Percentiles rank a stretch among this genome's conserved stretches.
Conservation (phyloP, 1,140 invertebrate species). For the Zaprionus vittiger region DNA sequence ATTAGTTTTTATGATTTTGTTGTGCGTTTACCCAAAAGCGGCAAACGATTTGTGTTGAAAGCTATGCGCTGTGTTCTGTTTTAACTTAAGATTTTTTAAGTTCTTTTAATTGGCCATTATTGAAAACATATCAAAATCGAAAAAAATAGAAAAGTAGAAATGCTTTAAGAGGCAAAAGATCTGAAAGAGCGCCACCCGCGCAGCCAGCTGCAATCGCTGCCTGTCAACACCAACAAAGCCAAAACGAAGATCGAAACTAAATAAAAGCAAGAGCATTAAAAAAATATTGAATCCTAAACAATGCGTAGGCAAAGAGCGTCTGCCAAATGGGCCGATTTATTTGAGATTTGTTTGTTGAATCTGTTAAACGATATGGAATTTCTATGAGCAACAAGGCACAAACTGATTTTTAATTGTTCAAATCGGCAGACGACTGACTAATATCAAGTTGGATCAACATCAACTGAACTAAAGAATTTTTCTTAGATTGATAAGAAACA, state of each 20-base stretch:
- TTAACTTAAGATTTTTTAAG: slow-evolving; percentile 65
- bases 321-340: slow-evolving; percentile 47
- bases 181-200: slow-evolving; percentile 42
- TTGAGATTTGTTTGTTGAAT: slow-evolving; percentile 32
- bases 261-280: slow-evolving; percentile 37
- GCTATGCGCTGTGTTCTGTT: slow-evolving; percentile 57
- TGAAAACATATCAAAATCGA: slow-evolving; percentile 42
- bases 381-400: slow-evolving; percentile 17
- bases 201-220: slow-evolving; percentile 65
- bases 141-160: slow-evolving; percentile 19
- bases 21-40: slow-evolving; percentile 35
- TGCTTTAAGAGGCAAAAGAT: slow-evolving; percentile 52
- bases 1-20: slow-evolving; percentile 60
- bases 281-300: slow-evolving; percentile 55
- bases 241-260: slow-evolving; percentile 38
- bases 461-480: not conserved
- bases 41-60: slow-evolving; percentile 66
- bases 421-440: not conserved
- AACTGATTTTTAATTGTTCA: slow-evolving; percentile 3
- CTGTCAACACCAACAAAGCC: slow-evolving; percentile 64
- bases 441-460: slow-evolving; percentile 4
- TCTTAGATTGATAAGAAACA: not conserved
- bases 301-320: slow-evolving; percentile 31
- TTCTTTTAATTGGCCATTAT: slow-evolving; percentile 64
- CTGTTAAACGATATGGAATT: slow-evolving; percentile 38